Evolutionary conservation across 2,113 vertebrate genomes (phyloP).

Genomic region (Myiagra hebetior): DNA sequence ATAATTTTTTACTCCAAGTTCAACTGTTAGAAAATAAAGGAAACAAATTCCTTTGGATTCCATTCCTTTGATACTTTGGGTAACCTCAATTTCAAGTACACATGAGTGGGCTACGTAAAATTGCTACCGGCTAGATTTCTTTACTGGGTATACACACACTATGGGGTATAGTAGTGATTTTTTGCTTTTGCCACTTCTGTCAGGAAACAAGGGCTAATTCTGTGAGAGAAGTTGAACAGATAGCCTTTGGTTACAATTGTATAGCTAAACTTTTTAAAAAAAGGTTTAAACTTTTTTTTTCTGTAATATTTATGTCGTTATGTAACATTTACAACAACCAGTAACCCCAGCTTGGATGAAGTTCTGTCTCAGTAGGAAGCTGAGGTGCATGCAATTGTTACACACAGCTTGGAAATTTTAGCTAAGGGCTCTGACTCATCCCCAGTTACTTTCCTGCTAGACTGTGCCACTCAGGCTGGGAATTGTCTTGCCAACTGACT

Average conservation of each 20-base stretch:
- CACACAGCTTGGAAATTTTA: background rate
- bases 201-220: background rate
- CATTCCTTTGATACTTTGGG: background rate
- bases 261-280: background rate
- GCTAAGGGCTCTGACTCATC: background rate
- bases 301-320: background rate
- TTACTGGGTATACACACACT: background rate
- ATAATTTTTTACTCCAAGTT: accelerated
- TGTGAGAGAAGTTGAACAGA: background rate
- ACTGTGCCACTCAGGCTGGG: background rate
- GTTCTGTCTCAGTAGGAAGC: background rate
- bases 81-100: background rate
- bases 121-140: background rate
- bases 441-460: background rate
- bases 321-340: background rate
- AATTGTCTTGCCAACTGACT: background rate
- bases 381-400: background rate
- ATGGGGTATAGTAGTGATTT: accelerated
- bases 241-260: background rate
- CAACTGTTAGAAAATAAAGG: background rate
- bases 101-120: background rate
- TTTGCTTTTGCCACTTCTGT: background rate
- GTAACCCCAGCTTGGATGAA: background rate
- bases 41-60: background rate
- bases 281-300: background rate